Percentiles rank a stretch among this genome's conserved stretches.
These are phyloP conservation scores for Gibbula magus DNA, from an alignment of 2,888 invertebrate genomes.

Conservation along the genomic window DNA sequence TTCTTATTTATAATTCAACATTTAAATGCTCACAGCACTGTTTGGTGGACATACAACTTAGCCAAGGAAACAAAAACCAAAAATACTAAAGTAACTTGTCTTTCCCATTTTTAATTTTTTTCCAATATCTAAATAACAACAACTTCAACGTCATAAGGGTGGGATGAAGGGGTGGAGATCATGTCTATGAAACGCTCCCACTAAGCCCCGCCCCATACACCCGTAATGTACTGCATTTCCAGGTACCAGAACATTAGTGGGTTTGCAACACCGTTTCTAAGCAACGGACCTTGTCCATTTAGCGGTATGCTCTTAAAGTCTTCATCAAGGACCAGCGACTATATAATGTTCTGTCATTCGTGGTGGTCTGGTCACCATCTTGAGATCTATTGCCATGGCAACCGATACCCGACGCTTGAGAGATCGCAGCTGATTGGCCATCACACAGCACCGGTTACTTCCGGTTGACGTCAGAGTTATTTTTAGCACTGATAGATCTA, in stretches of 20 bases:
- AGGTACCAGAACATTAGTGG: not conserved
- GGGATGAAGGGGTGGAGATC: no score
- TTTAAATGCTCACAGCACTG: no score
- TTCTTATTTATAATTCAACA: no score
- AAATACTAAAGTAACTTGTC: no score
- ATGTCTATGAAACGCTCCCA: no score
- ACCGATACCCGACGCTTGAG: not conserved
- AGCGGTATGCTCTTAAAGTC: not conserved
- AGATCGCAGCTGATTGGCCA: not conserved
- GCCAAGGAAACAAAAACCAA: no score
- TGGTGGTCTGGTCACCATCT: not conserved
- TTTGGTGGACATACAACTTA: no score
- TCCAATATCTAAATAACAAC: no score
- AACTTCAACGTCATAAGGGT: no score
- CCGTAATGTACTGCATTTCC: no score
- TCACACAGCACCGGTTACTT: not conserved
- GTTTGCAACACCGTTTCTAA: constrained; percentile 13
- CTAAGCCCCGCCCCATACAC: no score
- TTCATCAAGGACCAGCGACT: constrained; percentile 3
- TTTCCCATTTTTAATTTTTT: no score
- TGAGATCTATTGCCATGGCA: constrained; percentile 23
- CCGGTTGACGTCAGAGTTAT: not conserved
- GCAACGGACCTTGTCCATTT: not conserved
- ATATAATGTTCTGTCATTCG: constrained; percentile 6
- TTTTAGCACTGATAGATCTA: constrained; percentile 21